Evolutionary conservation across 37 sponge, comb jelly and placozoan genomes (phyloP).

Genomic region (Cliona cf. orientalis): DNA sequence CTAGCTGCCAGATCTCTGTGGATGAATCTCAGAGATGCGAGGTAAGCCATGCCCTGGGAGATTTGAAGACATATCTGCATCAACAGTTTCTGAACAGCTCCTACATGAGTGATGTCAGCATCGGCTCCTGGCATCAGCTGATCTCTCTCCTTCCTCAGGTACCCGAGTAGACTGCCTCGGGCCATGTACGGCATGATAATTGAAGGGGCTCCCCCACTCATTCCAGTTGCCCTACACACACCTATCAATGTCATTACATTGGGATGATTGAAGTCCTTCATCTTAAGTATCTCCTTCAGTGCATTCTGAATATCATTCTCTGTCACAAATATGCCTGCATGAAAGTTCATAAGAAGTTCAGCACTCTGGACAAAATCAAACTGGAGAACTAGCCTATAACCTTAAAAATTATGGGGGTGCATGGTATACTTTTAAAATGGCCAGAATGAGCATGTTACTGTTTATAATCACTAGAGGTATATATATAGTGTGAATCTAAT

Average conservation of each 20-base stretch:
- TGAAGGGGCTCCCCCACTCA: slow-evolving; percentile 3
- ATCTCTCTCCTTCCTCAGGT: slow-evolving; percentile 6
- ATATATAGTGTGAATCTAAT: too few relatives aligned
- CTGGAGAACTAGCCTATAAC: too few relatives aligned
- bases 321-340: slow-evolving; percentile 8
- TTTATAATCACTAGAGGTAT: too few relatives aligned
- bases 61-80: too few relatives aligned
- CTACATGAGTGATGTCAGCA: not conserved
- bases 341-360: too few relatives aligned
- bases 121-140: not conserved
- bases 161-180: slow-evolving; percentile 13
- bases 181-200: slow-evolving; percentile 49
- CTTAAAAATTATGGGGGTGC: too few relatives aligned
- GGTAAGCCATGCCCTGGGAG: slow-evolving; percentile 71
- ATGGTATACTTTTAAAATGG: not conserved
- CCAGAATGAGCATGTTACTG: not conserved
- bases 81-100: not conserved
- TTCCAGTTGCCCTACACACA: slow-evolving; percentile 5
- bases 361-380: too few relatives aligned
- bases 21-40: slow-evolving; percentile 38
- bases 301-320: not conserved
- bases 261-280: slow-evolving; percentile 17
- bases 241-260: slow-evolving; percentile 32
- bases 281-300: not conserved
- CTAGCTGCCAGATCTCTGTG: slow-evolving; percentile 70